Conservation (phyloP, 2,113 vertebrate genomes). For the Ranitomeya imitator region DNA sequence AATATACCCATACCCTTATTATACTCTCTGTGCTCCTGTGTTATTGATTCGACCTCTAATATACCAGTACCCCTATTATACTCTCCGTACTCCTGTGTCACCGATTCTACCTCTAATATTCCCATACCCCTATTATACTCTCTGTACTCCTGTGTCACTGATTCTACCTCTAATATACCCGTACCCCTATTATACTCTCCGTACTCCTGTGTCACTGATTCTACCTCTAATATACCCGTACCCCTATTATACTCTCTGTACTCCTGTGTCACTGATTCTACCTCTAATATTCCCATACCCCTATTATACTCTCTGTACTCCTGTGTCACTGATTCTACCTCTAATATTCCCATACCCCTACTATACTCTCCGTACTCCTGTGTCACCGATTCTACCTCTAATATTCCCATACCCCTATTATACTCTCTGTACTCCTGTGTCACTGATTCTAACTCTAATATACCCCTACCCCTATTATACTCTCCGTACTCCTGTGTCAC, state of each 20-base stretch:
- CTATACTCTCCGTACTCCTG: not conserved
- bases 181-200: not conserved
- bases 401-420: not conserved
- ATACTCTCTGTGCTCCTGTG: not conserved
- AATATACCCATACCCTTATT: not conserved
- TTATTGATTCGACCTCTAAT: no score
- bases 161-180: no score
- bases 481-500: not conserved
- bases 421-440: not conserved
- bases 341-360: no score
- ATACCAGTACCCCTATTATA: not conserved
- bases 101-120: no score
- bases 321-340: not conserved
- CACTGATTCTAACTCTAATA: not conserved
- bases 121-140: not conserved
- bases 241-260: not conserved
- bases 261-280: not conserved
- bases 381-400: not conserved
- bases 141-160: not conserved
- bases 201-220: not conserved
- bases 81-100: not conserved
- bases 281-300: no score
- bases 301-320: not conserved
- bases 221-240: no score
- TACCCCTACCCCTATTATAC: not conserved